Percentiles rank a stretch among this genome's conserved stretches.
These are phyloP conservation scores for Hoplias malabaricus DNA, from an alignment of 2,113 vertebrate species.

Conservation along the genomic window DNA sequence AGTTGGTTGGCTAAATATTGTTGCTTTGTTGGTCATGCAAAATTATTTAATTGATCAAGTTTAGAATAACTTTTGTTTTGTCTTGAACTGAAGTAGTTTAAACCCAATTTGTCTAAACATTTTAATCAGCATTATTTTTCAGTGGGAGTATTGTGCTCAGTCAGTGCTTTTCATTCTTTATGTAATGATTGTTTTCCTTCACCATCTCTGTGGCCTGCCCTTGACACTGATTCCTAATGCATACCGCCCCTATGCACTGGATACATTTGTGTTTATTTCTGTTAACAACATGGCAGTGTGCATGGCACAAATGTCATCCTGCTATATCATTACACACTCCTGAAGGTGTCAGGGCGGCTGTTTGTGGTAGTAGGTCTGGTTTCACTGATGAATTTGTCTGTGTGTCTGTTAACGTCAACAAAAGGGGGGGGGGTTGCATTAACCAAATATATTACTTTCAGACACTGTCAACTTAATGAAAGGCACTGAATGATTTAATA, in stretches of 20 bases:
- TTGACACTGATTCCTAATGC: constrained; percentile 33
- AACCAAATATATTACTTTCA: not conserved
- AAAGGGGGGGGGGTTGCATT: no score
- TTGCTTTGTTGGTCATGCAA: no score
- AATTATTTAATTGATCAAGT: no score
- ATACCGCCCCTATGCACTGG: constrained; percentile 20
- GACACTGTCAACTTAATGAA: not conserved
- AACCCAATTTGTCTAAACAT: no score
- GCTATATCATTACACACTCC: constrained; percentile 12
- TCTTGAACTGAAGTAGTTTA: no score
- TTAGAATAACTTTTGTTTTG: no score
- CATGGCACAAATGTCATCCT: constrained; percentile 34
- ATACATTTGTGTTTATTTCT: constrained; percentile 28
- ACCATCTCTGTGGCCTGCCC: constrained; percentile 12
- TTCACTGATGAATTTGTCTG: not conserved
- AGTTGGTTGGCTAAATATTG: no score
- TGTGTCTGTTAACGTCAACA: no score
- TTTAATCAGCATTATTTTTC: constrained; percentile 7
- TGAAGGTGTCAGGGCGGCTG: not conserved
- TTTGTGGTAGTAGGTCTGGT: not conserved
- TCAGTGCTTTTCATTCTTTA: not conserved
- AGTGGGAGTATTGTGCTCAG: not conserved
- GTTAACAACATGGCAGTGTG: constrained; percentile 26
- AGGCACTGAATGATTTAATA: no score
- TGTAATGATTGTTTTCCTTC: constrained; percentile 15